Conservation (phyloP, 2,113 vertebrate species). For the Larimichthys polyactis region DNA sequence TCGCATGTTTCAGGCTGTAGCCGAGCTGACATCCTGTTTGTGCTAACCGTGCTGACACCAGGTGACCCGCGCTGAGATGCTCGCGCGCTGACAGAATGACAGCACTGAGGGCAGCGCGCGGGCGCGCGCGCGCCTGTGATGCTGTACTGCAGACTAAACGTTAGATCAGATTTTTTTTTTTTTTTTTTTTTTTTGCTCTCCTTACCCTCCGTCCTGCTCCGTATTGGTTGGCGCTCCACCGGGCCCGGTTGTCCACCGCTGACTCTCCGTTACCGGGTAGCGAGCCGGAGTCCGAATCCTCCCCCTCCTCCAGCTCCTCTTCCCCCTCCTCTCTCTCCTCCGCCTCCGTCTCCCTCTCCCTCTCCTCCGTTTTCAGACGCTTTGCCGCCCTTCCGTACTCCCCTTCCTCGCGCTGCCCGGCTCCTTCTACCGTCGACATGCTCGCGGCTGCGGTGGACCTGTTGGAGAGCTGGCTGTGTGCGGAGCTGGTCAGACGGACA, state of each 20-base stretch:
- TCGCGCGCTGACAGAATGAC: constrained; percentile 7
- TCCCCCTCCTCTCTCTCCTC: constrained; percentile 53
- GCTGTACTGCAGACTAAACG: constrained; percentile 32
- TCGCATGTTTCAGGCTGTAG: background rate
- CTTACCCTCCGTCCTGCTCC: constrained; percentile 63
- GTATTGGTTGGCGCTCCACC: constrained; percentile 56
- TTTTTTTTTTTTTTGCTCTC: background rate
- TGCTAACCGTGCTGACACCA: background rate
- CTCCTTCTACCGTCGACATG: constrained; percentile 65
- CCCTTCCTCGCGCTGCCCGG: constrained; percentile 51
- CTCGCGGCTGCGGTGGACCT: constrained; percentile 21
- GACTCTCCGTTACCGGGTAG: constrained; percentile 58
- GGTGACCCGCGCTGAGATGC: constrained; percentile 15
- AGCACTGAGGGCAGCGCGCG: background rate
- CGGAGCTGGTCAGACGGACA: background rate
- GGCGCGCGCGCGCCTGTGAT: constrained; percentile 4
- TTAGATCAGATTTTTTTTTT: constrained; percentile 12
- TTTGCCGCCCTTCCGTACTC: constrained; percentile 72
- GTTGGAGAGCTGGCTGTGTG: background rate
- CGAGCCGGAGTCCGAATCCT: constrained; percentile 71
- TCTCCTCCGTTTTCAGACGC: constrained; percentile 65
- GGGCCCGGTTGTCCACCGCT: constrained; percentile 53
- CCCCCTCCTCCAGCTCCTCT: constrained; percentile 72
- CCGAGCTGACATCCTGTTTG: background rate
- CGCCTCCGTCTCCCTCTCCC: constrained; percentile 43